phyloP scores from a whole-genome alignment of 2,888 invertebrate genomes.

The Crepidodera aurea region DNA sequence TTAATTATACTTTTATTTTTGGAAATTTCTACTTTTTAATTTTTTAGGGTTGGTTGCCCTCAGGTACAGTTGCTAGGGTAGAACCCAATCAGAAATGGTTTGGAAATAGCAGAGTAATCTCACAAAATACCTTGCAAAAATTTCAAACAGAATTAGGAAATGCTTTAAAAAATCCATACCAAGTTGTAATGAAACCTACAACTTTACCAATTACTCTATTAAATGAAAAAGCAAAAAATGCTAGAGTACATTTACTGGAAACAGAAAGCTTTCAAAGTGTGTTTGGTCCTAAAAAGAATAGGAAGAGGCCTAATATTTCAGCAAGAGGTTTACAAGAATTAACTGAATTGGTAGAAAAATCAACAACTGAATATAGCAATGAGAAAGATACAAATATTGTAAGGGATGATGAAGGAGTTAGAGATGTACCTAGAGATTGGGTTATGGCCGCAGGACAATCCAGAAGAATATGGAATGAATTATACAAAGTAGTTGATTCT shows the following conservation, averaged over 20 bases:
- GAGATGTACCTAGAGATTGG: conserved; percentile 87
- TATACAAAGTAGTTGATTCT: conserved; percentile 98
- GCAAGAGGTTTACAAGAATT: conserved; percentile 82
- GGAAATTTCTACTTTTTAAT: no score
- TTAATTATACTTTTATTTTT: no score
- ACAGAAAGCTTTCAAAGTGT: conserved; percentile 94
- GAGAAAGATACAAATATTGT: conserved; percentile 86
- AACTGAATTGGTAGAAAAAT: conserved; percentile 75
- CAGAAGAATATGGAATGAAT: conserved; percentile 97
- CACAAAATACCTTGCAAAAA: conserved; percentile 87
- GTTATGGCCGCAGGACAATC: conserved; percentile 96
- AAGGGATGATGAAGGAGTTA: conserved; percentile 81
- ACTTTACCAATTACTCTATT: conserved; percentile 92
- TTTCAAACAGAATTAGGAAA: conserved; percentile 95
- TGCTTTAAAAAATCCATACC: conserved; percentile 94
- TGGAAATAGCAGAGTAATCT: conserved; percentile 96
- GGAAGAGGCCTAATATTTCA: conserved; percentile 87
- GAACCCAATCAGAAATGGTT: conserved; percentile 99
- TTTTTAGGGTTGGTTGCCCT: conserved; percentile 74
- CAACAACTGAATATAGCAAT: conserved; percentile 78
- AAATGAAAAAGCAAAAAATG: conserved; percentile 89
- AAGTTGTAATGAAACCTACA: conserved; percentile 96
- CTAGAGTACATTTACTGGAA: conserved; percentile 92
- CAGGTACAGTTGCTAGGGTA: conserved; percentile 92
- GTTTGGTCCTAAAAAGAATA: conserved; percentile 92